Evolutionary conservation across 2,888 invertebrate genomes (phyloP).

Genomic region (Ectemnius lituratus): DNA sequence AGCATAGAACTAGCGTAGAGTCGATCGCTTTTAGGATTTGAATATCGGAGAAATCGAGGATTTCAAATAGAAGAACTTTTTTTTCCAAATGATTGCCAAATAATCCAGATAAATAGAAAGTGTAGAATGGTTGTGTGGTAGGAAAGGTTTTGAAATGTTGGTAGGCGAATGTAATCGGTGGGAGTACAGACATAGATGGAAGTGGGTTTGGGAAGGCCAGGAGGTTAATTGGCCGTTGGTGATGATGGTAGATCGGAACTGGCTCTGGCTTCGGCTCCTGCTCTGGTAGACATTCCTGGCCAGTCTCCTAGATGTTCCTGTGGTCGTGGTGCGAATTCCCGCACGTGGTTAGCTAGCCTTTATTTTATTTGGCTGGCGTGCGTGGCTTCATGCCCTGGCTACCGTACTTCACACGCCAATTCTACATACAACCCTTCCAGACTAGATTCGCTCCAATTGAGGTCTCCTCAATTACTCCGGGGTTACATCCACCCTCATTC

Average conservation of each 20-base stretch:
- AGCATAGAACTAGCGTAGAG: too few relatives aligned
- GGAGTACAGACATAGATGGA: slow-evolving; percentile 1
- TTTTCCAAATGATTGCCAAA: too few relatives aligned
- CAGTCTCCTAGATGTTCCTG: slow-evolving; percentile 31
- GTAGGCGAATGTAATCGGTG: slow-evolving; percentile 1
- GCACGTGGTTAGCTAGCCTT: slow-evolving; percentile 49
- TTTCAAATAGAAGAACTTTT: too few relatives aligned
- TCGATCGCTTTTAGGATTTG: too few relatives aligned
- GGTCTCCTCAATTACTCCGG: too few relatives aligned
- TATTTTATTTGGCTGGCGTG: slow-evolving; percentile 45
- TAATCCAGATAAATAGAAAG: slow-evolving; percentile 1
- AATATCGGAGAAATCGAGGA: too few relatives aligned
- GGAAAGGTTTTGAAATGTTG: too few relatives aligned
- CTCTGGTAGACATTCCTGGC: slow-evolving; percentile 36
- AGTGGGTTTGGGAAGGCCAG: slow-evolving; percentile 11
- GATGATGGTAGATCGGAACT: slow-evolving; percentile 27
- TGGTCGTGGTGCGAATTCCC: slow-evolving; percentile 48
- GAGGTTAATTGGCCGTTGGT: slow-evolving; percentile 53
- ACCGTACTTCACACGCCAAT: slow-evolving; percentile 28
- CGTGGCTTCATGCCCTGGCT: slow-evolving; percentile 43
- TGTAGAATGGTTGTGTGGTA: not conserved
- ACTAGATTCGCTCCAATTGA: not conserved
- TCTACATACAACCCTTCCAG: slow-evolving; percentile 12
- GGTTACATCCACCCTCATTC: too few relatives aligned
- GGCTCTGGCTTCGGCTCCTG: not conserved